Base-by-base conservation (phyloP, 2,888 invertebrate genomes). In the Orthonevra nobilis region DNA sequence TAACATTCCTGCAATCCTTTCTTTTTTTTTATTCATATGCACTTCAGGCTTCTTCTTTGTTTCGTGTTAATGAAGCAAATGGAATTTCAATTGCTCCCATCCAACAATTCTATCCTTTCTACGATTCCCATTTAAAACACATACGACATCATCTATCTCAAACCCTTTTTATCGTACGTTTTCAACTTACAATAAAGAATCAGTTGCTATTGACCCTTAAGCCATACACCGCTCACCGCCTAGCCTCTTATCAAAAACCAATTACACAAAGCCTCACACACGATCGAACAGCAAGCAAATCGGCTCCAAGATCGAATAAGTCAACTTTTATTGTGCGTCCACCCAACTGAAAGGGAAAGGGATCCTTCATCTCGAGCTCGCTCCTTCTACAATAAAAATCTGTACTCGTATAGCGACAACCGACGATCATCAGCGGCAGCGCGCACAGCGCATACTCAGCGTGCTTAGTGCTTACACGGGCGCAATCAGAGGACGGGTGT, bases 401-500 rank as follows among this genome's bases (percentile, higher is more conserved):
- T n/a, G n/a, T n/a, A n/a, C n/a, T n/a, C n/a, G n/a, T n/a, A n/a
- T n/a, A n/a, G n/a, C n/a, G n/a, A n/a, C n/a, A n/a, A n/a, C n/a
- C n/a, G n/a, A n/a, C n/a, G n/a, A n/a, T 12, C 5, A 20, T 10
- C 3, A 3, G 4, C 10, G 10, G 10, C 7, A 54, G n/a, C 23
- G 12, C 42, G 23, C 19, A n/a, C 26, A 28, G 0, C 7, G n/a
- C 17, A 36, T 20, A 30, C 54, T 23, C 42, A 32, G 44, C 38
- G 40, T 23, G 58, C 32, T 46, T 44, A 72, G 40, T 23, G 58
- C 32, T 46, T 44, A 72, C 50, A 46, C 42, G 42, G 36, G 48
- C 52, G 66, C 79, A 79, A 73, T 79, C 79, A 68, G 61, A 61
- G 66, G 66, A 68, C 79, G 79, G 79, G 79, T 73, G 79, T 79